Evolutionary conservation across 2,113 vertebrate genomes (phyloP), one percentile per base, ranked within the genome.

Genomic region (Spea multiplicata): DNA sequence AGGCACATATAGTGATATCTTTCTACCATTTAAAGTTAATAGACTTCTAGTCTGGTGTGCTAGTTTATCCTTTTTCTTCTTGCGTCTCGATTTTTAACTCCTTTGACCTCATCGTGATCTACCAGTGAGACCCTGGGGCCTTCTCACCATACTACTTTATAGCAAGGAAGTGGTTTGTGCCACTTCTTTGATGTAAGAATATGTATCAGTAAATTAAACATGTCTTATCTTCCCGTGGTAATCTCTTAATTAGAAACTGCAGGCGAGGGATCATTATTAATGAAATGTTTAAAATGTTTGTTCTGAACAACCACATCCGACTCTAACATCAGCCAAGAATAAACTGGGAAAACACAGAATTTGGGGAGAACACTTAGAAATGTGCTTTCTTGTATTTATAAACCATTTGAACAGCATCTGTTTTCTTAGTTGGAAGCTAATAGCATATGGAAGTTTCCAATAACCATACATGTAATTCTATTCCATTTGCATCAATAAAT

Each of bases 201-300:
- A 70, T 61, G 68, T 71, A 57, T n/a, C 48, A 52, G 67, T 64
- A 78, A 78, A 30, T 78, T 78, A 78, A 78, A 48, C 46, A 62
- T 71, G 67, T 64, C 75, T 71, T 71, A 55, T 61, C 67, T 64
- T 78, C 66, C 68, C 47, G 9, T 17, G 57, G 67, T 78, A 78
- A 78, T 78, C 75, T 78, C 68, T 71, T 78, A 71, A 78, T 78
- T 78, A 71, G 57, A 71, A 78, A 64, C 75, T 78, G 61, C 57
- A 62, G 75, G 45, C 57, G 8, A 71, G 66, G 67, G 75, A 78
- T 71, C 46, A 64, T 16, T 64, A 71, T 71, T 78, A 71, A 78
- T 71, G 57, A 71, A 71, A 64, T 64, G 75, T 52, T 61, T 62
- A 71, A 71, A 78, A 45, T 78, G 75, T 78, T 77, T 78, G 67